A percentile compares a stretch with the other conserved stretches of the same genome.
Evolutionary conservation across 1,140 invertebrate species (phyloP).

Genomic region (Semibalanus balanoides): DNA sequence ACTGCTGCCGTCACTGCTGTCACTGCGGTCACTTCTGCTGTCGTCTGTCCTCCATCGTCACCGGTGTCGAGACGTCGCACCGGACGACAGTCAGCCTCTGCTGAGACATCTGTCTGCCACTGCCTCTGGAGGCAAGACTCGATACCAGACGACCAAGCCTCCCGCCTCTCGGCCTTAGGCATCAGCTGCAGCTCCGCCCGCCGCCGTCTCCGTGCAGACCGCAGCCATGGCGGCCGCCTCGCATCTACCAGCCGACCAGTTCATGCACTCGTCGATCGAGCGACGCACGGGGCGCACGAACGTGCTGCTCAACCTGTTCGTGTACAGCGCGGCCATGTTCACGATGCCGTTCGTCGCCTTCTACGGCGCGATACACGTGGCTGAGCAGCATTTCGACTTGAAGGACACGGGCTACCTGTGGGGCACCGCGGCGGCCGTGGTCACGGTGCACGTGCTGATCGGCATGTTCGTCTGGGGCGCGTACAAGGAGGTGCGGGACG

Average conservation of each 20-base stretch:
- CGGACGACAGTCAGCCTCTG: no score
- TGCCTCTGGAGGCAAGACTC: no score
- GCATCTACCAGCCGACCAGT: not conserved
- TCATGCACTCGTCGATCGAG: not conserved
- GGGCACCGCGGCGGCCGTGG: slow-evolving; percentile 54
- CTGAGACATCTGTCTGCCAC: no score
- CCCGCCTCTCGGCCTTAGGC: no score
- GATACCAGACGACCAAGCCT: no score
- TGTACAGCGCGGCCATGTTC: slow-evolving; percentile 70
- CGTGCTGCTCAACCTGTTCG: slow-evolving; percentile 34
- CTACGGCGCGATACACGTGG: slow-evolving; percentile 45
- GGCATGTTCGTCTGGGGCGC: slow-evolving; percentile 59
- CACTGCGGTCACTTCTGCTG: no score
- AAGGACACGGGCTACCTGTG: slow-evolving; percentile 35
- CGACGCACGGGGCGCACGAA: not conserved
- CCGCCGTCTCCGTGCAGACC: no score
- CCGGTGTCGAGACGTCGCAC: no score
- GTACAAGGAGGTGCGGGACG: slow-evolving; percentile 41
- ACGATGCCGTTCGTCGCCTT: slow-evolving; percentile 59
- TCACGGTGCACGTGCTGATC: slow-evolving; percentile 63
- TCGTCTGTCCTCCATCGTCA: no score
- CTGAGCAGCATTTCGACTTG: slow-evolving; percentile 42
- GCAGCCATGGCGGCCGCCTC: not conserved
- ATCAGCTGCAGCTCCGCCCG: no score
- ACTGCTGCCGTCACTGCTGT: no score